These are phyloP conservation scores for Thelaira solivaga DNA, from an alignment of 2,888 invertebrate species.

Conservation along the genomic window DNA sequence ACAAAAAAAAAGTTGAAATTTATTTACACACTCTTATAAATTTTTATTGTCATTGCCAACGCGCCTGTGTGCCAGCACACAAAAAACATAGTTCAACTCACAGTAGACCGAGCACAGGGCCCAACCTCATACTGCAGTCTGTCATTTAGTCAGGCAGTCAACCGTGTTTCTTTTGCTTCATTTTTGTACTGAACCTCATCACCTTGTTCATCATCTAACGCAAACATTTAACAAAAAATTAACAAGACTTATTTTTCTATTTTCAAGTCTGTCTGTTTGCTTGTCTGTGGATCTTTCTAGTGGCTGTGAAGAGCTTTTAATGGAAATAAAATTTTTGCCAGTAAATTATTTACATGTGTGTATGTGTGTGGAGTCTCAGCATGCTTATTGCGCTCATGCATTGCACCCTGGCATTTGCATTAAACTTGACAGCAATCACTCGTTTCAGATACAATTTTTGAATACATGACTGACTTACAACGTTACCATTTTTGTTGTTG, in stretches of 20 bases:
- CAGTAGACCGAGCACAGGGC: conserved; percentile 8
- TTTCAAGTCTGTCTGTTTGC: conserved; percentile 7
- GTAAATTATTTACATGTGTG: not conserved
- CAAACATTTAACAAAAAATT: not conserved
- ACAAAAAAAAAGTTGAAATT: conserved; percentile 29
- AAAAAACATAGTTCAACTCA: conserved; percentile 35
- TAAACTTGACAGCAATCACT: conserved; percentile 63
- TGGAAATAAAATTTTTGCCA: not conserved
- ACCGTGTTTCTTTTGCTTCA: conserved; percentile 5
- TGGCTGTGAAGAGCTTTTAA: not conserved
- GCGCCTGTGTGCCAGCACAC: conserved; percentile 59
- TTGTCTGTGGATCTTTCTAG: not conserved
- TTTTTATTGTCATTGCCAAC: conserved; percentile 63
- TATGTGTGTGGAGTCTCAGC: conserved; percentile 2
- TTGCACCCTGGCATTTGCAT: conserved; percentile 63
- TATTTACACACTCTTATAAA: conserved; percentile 23
- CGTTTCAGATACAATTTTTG: conserved; percentile 45
- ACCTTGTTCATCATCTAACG: not conserved
- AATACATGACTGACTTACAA: conserved; percentile 30
- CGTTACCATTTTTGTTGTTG: not conserved
- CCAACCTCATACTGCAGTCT: conserved; percentile 24
- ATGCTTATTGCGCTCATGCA: conserved; percentile 37
- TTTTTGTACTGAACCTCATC: conserved; percentile 21
- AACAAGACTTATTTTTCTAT: not conserved
- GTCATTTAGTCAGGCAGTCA: conserved; percentile 48